phyloP scores from a whole-genome alignment of 2,888 invertebrate species.

The Chirona hameri region DNA sequence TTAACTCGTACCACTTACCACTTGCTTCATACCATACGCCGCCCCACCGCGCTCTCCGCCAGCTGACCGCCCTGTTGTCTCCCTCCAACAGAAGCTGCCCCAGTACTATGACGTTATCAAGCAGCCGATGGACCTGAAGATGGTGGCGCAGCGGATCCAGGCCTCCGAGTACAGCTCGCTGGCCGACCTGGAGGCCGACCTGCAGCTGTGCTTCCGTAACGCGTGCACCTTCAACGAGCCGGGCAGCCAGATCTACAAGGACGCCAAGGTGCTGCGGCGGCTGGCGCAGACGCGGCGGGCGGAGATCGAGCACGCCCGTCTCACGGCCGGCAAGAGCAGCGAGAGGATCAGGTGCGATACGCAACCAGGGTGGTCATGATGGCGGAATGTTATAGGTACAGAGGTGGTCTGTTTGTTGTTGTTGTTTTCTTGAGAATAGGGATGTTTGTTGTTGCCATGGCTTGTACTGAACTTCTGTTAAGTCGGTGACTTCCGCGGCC shows the following conservation, averaged over 20 bases:
- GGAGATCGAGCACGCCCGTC: slow-evolving; percentile 68
- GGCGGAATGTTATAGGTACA: no score
- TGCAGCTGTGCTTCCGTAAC: slow-evolving; percentile 86
- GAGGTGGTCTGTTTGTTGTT: no score
- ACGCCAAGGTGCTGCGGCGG: slow-evolving; percentile 83
- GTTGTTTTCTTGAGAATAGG: no score
- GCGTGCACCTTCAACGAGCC: slow-evolving; percentile 96
- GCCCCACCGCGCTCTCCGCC: no score
- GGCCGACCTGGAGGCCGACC: slow-evolving; percentile 81
- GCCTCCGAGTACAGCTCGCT: slow-evolving; percentile 72
- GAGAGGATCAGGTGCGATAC: slow-evolving; percentile 60
- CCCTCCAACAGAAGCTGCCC: slow-evolving; percentile 67
- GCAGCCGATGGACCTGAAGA: slow-evolving; percentile 89
- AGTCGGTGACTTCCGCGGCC: no score
- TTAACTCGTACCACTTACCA: no score
- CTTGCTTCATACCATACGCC: no score
- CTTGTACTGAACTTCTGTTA: no score
- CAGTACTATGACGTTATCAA: slow-evolving; percentile 93
- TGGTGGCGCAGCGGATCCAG: slow-evolving; percentile 87
- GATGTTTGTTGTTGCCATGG: no score
- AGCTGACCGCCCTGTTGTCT: slow-evolving; percentile 32
- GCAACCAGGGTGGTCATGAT: neutral
- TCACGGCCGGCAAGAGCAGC: slow-evolving; percentile 58
- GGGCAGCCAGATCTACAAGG: slow-evolving; percentile 92
- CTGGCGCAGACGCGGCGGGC: slow-evolving; percentile 59